Evolutionary conservation across 2,888 invertebrate genomes (phyloP).

Genomic region (Molorchus minor): DNA sequence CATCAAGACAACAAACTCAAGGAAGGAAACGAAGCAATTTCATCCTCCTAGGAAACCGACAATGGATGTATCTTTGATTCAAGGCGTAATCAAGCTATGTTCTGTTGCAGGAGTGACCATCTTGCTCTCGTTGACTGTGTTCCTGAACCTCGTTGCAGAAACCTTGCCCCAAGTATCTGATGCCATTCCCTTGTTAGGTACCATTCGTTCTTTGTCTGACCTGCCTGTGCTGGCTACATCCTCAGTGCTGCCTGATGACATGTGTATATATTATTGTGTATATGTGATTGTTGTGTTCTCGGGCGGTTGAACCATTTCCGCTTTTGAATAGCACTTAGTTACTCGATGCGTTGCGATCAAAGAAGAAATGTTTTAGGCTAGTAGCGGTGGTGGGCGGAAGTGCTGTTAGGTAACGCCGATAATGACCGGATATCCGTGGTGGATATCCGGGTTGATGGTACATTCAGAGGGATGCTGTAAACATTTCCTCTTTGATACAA

Average conservation of each 20-base stretch:
- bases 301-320: slow-evolving; percentile 51
- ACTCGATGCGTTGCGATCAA: slow-evolving; percentile 58
- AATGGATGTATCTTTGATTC: slow-evolving; percentile 19
- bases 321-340: slow-evolving; percentile 39
- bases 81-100: slow-evolving; percentile 67
- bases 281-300: slow-evolving; percentile 62
- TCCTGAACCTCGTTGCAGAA: slow-evolving; percentile 99
- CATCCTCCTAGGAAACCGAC: background rate
- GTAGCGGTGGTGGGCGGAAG: slow-evolving; percentile 51
- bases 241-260: slow-evolving; percentile 63
- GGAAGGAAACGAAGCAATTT: background rate
- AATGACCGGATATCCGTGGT: slow-evolving; percentile 48
- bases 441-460: slow-evolving; percentile 49
- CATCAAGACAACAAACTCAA: background rate
- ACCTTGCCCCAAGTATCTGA: slow-evolving; percentile 99
- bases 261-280: slow-evolving; percentile 63
- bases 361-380: slow-evolving; percentile 63
- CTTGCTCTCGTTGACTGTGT: slow-evolving; percentile 99
- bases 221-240: slow-evolving; percentile 64
- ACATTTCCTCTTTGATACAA: slow-evolving; percentile 63
- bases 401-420: slow-evolving; percentile 53
- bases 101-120: slow-evolving; percentile 97
- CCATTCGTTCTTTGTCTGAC: slow-evolving; percentile 65
- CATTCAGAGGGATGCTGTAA: slow-evolving; percentile 52
- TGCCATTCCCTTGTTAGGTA: slow-evolving; percentile 99